Percentiles rank a stretch among this genome's conserved stretches.
Conservation (phyloP, 2,888 invertebrate species). For the Liopterus haemorrhoidalis region DNA sequence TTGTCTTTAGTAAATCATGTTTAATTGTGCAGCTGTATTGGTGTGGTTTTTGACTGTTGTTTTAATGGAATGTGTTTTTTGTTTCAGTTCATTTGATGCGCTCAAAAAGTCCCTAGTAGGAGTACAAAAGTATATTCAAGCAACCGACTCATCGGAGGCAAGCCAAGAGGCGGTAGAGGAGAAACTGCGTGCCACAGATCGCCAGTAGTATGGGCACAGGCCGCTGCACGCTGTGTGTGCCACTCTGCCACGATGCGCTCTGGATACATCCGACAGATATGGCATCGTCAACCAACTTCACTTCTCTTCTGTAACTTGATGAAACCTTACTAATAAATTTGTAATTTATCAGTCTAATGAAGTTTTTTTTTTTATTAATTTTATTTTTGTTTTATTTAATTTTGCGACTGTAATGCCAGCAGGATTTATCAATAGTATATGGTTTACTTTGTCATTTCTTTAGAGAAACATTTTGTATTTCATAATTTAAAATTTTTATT, state of each 20-base stretch:
- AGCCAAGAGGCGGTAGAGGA: constrained; percentile 90
- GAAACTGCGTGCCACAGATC: constrained; percentile 89
- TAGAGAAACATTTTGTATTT: constrained; percentile 23
- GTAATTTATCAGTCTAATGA: constrained; percentile 23
- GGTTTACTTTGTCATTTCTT: constrained; percentile 14
- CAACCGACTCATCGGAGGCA: constrained; percentile 91
- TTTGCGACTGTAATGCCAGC: neutral
- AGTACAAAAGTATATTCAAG: constrained; percentile 95
- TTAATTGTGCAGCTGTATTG: neutral
- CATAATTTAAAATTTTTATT: constrained; percentile 24
- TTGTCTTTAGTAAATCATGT: neutral
- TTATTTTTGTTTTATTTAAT: constrained; percentile 14
- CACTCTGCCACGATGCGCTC: neutral
- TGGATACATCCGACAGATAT: neutral
- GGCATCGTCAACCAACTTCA: no score
- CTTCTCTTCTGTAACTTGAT: constrained; percentile 23
- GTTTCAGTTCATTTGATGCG: constrained; percentile 90
- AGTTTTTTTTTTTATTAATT: constrained; percentile 16
- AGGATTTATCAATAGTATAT: constrained; percentile 12
- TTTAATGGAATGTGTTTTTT: constrained; percentile 66
- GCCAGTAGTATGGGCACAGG: constrained; percentile 58
- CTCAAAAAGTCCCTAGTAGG: constrained; percentile 95
- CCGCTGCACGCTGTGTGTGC: constrained; percentile 18
- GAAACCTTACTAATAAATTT: constrained; percentile 23
- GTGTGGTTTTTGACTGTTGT: neutral